Conservation (phyloP, 2,113 vertebrate species). For the Panthera leo region DNA sequence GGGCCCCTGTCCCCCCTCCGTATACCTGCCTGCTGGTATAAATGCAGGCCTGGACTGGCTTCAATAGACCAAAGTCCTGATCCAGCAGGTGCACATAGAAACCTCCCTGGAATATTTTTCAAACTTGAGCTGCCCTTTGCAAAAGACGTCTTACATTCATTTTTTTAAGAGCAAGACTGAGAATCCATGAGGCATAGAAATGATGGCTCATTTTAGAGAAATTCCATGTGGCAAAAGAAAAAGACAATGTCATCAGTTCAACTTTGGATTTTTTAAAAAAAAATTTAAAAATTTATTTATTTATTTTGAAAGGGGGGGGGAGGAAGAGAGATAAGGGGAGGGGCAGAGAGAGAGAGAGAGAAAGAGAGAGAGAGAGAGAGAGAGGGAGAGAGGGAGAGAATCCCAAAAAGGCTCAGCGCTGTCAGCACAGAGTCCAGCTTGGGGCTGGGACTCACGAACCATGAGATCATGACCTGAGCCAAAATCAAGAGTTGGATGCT, state of each 20-base stretch:
- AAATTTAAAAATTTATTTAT: no score
- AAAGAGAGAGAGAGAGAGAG: no score
- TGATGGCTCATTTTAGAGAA: slow-evolving; percentile 33
- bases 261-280: neutral
- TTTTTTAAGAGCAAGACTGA: slow-evolving; percentile 5
- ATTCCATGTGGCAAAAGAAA: slow-evolving; percentile 24
- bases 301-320: no score
- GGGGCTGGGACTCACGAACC: no score
- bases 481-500: no score
- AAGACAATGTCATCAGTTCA: neutral
- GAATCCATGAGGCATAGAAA: neutral
- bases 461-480: no score
- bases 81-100: neutral
- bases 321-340: no score
- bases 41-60: neutral
- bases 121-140: slow-evolving; percentile 43
- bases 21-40: neutral
- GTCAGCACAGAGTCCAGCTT: no score
- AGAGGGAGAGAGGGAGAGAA: no score
- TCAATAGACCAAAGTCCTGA: slow-evolving; percentile 7
- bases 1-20: neutral
- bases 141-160: slow-evolving; percentile 25
- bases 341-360: no score
- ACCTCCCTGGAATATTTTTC: neutral
- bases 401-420: no score